A percentile compares a stretch with the other conserved stretches of the same genome.
Conservation (phyloP, 2,797 vertebrate species). For the Oreortyx pictus region DNA sequence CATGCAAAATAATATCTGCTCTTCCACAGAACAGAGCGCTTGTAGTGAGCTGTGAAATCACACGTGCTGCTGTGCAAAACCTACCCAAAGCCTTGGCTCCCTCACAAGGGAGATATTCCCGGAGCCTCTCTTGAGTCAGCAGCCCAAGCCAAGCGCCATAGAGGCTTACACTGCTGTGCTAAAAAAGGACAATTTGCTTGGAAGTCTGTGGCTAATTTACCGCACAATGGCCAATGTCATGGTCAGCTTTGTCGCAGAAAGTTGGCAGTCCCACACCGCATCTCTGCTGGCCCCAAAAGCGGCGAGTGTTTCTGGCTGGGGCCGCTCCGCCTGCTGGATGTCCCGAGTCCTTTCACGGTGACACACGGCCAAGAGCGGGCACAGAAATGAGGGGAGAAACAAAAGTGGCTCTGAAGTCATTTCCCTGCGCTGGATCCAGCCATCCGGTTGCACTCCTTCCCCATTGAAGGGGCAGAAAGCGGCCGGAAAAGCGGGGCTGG, state of each 20-base stretch:
- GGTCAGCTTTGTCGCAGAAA: conserved; percentile 71
- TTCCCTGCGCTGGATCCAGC: conserved; percentile 87
- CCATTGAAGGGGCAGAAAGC: conserved; percentile 90
- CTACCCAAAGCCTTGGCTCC: conserved; percentile 36
- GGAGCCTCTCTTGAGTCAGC: conserved; percentile 48
- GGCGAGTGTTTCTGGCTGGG: conserved; percentile 67
- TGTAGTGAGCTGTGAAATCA: conserved; percentile 31
- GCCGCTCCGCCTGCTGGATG: conserved; percentile 63
- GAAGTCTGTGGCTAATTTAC: conserved; percentile 76
- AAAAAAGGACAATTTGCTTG: conserved; percentile 80
- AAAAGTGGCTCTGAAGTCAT: conserved; percentile 89
- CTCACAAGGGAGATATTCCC: conserved; percentile 8
- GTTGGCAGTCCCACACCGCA: conserved; percentile 72
- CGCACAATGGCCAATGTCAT: conserved; percentile 77
- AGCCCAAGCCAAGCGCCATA: conserved; percentile 53
- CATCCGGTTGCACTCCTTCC: conserved; percentile 87
- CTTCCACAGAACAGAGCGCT: background rate
- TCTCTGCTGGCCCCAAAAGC: conserved; percentile 72
- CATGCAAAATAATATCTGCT: background rate
- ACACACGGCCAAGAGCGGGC: conserved; percentile 78
- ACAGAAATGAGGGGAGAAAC: conserved; percentile 73
- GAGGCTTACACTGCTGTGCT: conserved; percentile 65
- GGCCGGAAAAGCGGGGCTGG: conserved; percentile 89
- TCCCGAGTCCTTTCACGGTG: conserved; percentile 78
- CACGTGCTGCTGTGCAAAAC: background rate